These are phyloP conservation scores for Nipponia nippon DNA, from an alignment of 2,113 vertebrate genomes.

Conservation along the genomic window DNA sequence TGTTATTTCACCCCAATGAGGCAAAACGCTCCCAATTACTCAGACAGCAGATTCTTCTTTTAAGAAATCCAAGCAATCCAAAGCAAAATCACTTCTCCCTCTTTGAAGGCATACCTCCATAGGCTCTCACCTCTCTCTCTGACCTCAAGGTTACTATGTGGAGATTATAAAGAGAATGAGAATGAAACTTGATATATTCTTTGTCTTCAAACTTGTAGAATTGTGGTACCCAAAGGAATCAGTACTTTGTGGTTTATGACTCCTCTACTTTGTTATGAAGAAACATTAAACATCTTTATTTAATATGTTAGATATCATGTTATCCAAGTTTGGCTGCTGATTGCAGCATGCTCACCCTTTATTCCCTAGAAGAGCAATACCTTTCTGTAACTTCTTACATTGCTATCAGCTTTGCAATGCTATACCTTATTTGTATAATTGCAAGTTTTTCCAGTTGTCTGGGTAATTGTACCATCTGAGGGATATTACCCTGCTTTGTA, in stretches of 20 bases:
- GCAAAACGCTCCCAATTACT: not conserved
- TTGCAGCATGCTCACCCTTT: constrained; percentile 1
- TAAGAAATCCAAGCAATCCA: not conserved
- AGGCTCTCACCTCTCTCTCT: not conserved
- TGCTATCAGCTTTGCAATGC: constrained; percentile 4
- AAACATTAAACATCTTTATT: constrained; percentile 63
- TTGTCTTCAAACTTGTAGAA: constrained; percentile 42
- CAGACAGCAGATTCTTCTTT: not conserved
- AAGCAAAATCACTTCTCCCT: not conserved
- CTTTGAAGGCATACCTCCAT: not conserved
- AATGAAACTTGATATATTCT: constrained; percentile 41
- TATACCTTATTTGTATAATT: not conserved
- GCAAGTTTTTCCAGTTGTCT: constrained; percentile 6
- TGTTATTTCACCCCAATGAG: not conserved
- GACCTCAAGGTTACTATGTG: not conserved
- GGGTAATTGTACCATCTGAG: constrained; percentile 8
- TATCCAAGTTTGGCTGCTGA: constrained; percentile 52
- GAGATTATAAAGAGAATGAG: constrained; percentile 34
- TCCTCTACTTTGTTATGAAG: constrained; percentile 47
- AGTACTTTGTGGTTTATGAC: constrained; percentile 58
- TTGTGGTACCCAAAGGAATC: constrained; percentile 16
- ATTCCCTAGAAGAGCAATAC: constrained; percentile 8
- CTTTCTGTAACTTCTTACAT: constrained; percentile 1
- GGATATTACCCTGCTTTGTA: not conserved
- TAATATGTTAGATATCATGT: constrained; percentile 47